Evolutionary conservation across 2,113 vertebrate genomes (phyloP), one percentile per base, ranked within the genome.

Genomic region (Serilophus lunatus): DNA sequence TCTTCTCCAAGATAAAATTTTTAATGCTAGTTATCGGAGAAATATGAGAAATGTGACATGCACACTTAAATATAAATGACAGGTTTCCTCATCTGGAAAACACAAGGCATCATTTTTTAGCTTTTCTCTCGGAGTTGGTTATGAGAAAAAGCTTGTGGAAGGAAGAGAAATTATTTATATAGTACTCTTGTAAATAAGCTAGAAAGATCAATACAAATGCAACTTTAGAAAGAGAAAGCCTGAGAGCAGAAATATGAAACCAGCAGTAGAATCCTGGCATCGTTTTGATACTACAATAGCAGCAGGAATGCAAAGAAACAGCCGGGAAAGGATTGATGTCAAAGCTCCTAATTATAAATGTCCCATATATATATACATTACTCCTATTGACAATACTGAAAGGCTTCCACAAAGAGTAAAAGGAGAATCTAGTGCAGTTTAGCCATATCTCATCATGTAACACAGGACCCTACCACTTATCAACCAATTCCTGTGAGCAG

Each of bases 141-240:
- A 50, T 74, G 31, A 86, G 40, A 83, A 76, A 85, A 82, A 77
- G 11, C 44, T 66, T 76, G 44, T 66, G 25, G 70, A 86, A 87
- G 29, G 47, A 71, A 92, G 12, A 65, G 47, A 86, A 90, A 93
- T 88, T 82, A 94, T 91, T 94, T 95, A 82, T 88, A 83, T 18
- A 54, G 44, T 51, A 80, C 65, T 82, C 64, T 87, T 93, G 80
- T 65, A 45, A 72, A 82, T 51, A 91, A 86, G 35, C 82, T 90
- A 68, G n/a, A 90, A 80, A 38, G 59, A 92, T 91, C 79, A 66
- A 86, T 82, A 90, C 16, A 80, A 94, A 80, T 33, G 33, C 3
- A 53, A 40, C 42, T 80, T 85, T 49, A 90, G 78, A 95, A 89
- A 64, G 24, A 78, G 47, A 63, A 82, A 94, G 35, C 6, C 59